Percentiles rank a stretch among this genome's conserved stretches.
Evolutionary conservation across 2,888 invertebrate genomes (phyloP).

Genomic region (Lasius platythorax): DNA sequence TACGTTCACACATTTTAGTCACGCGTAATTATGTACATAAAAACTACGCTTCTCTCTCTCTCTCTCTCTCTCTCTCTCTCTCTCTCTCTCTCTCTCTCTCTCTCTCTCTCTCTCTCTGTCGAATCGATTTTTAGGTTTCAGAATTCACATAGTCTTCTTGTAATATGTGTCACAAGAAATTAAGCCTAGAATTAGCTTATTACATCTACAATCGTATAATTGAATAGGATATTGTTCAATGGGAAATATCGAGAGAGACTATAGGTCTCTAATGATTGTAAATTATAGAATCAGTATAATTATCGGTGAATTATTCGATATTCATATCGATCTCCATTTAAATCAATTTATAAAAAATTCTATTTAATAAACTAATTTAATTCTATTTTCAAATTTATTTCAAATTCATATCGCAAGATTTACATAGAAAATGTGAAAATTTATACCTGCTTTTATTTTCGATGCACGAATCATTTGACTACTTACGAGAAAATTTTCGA

Average conservation of each 20-base stretch:
- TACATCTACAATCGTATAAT: neutral
- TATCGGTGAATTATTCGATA: neutral
- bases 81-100: too few species aligned
- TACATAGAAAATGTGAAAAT: neutral
- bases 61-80: too few species aligned
- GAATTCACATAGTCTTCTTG: neutral
- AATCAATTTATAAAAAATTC: neutral
- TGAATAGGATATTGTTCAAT: neutral
- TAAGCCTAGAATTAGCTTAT: neutral
- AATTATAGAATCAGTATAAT: neutral
- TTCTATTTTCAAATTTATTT: neutral
- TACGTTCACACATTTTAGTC: too few species aligned
- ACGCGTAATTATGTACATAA: too few species aligned
- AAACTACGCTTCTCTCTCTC: too few species aligned
- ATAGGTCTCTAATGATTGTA: too few species aligned
- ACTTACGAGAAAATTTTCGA: neutral
- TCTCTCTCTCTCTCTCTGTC: neutral
- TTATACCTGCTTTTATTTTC: neutral
- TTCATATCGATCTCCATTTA: neutral
- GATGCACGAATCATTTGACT: neutral
- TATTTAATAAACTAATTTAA: neutral
- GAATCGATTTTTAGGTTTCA: neutral
- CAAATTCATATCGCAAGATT: neutral
- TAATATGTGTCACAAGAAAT: neutral
- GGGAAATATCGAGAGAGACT: neutral